Conservation (phyloP, 2,797 vertebrate genomes). For the Sorex maritimensis region DNA sequence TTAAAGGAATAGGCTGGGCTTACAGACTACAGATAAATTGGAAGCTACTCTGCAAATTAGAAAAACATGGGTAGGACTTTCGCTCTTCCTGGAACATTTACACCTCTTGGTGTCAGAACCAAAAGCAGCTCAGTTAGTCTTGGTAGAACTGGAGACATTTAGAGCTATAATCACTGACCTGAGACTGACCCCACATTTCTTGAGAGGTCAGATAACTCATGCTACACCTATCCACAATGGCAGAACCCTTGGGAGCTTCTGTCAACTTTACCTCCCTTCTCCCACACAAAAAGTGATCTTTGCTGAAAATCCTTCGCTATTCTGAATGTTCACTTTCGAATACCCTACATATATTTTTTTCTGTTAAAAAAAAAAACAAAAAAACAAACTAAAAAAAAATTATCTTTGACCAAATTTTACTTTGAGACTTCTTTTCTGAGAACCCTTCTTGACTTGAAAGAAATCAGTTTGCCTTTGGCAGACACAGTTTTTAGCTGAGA, state of each 20-base stretch:
- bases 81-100: background rate
- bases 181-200: background rate
- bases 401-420: background rate
- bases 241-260: background rate
- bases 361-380: conserved; percentile 1
- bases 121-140: background rate
- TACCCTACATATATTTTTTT: background rate
- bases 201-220: background rate
- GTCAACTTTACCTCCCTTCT: background rate
- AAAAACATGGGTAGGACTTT: too few species aligned
- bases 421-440: background rate
- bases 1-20: background rate
- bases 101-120: background rate
- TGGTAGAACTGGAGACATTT: background rate
- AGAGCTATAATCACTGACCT: accelerated
- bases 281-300: background rate
- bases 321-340: background rate
- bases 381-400: too few species aligned
- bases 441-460: background rate
- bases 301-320: background rate
- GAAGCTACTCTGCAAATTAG: background rate
- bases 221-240: too few species aligned
- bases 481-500: background rate
- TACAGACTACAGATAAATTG: background rate
- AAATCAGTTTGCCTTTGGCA: background rate